Evolutionary conservation across 2,888 invertebrate genomes (phyloP).

Genomic region (Mesorhabditis belari): DNA sequence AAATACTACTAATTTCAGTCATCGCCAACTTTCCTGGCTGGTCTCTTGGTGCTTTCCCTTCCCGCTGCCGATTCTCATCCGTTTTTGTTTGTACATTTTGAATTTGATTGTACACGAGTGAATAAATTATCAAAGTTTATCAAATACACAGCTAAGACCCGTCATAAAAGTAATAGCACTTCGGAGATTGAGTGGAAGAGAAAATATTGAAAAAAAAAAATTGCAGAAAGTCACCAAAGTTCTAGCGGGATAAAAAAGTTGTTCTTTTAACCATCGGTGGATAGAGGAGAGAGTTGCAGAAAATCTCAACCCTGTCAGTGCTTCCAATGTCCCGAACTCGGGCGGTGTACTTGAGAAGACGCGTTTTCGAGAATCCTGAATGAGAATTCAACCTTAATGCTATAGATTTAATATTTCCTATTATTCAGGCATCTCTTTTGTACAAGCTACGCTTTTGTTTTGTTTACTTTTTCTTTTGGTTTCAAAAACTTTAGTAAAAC

Average conservation of each 20-base stretch:
- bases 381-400: too few relatives aligned
- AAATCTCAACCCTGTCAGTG: not conserved
- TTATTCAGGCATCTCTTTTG: too few relatives aligned
- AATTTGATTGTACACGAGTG: not conserved
- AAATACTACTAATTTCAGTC: not conserved
- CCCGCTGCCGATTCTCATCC: not conserved
- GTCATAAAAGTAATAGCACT: too few relatives aligned
- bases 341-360: not conserved
- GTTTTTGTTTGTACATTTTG: not conserved
- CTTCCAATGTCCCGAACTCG: not conserved
- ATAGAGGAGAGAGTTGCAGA: not conserved
- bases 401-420: too few relatives aligned
- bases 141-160: too few relatives aligned
- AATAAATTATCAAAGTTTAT: not conserved
- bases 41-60: not conserved
- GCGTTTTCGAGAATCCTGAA: too few relatives aligned
- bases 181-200: too few relatives aligned
- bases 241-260: not conserved
- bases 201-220: not conserved
- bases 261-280: not conserved
- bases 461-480: too few relatives aligned
- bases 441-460: too few relatives aligned
- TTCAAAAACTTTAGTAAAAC: too few relatives aligned
- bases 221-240: not conserved
- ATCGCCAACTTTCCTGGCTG: not conserved